Evolutionary conservation across 2,797 vertebrate species (phyloP).

Genomic region (Hephaestus fuliginosus): DNA sequence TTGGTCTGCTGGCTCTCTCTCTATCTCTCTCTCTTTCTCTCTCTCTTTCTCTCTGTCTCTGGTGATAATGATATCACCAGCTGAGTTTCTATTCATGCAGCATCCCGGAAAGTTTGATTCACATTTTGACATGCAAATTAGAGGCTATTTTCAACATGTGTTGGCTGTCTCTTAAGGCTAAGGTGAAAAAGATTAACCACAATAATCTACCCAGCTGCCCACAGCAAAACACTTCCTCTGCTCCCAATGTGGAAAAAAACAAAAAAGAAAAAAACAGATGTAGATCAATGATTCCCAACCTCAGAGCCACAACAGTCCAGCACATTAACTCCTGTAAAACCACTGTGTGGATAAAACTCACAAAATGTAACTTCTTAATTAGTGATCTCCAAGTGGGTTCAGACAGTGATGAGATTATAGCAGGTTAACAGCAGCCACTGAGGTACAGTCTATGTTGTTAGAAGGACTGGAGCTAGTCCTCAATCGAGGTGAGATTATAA

Average conservation of each 20-base stretch:
- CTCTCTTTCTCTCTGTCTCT: not conserved
- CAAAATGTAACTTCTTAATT: not conserved
- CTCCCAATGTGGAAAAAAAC: not conserved
- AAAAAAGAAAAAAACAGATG: too few species aligned
- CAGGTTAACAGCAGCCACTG: not conserved
- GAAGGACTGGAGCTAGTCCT: not conserved
- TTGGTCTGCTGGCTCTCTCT: not conserved
- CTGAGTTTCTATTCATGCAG: slow-evolving; percentile 26
- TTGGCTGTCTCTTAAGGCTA: not conserved
- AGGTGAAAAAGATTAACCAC: not conserved
- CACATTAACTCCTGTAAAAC: too few species aligned
- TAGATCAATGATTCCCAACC: too few species aligned
- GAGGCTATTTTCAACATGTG: not conserved
- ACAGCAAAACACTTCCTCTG: not conserved
- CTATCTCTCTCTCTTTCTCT: slow-evolving; percentile 4
- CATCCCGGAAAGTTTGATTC: slow-evolving; percentile 41
- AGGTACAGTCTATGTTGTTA: not conserved
- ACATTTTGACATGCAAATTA: slow-evolving; percentile 14
- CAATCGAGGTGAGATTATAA: not conserved
- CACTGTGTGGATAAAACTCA: too few species aligned
- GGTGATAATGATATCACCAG: slow-evolving; percentile 21
- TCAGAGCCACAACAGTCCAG: too few species aligned
- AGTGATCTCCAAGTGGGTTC: not conserved
- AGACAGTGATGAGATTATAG: not conserved
- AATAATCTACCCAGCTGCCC: not conserved